A percentile compares a stretch with the other conserved stretches of the same genome.
These are phyloP conservation scores for Aphelocoma californica DNA, from an alignment of 2,797 vertebrate genomes.

Conservation along the genomic window DNA sequence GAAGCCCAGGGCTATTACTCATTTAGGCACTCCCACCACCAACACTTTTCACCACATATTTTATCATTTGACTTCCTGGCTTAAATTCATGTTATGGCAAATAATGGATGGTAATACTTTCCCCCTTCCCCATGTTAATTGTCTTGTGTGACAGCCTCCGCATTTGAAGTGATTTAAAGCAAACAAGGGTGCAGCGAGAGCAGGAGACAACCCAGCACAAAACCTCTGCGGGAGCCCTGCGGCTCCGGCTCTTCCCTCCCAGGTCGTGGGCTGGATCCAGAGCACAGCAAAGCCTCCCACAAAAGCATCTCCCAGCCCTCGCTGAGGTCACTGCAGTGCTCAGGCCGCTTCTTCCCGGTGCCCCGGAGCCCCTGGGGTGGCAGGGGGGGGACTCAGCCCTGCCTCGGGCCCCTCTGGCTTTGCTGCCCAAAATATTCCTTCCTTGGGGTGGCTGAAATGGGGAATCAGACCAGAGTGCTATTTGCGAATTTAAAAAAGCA, in stretches of 20 bases:
- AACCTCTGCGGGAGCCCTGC: constrained; percentile 9
- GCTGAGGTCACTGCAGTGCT: neutral
- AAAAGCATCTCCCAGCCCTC: neutral
- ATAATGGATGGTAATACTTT: constrained; percentile 61
- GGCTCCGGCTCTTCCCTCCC: neutral
- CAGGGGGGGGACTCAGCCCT: neutral
- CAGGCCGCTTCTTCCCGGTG: neutral
- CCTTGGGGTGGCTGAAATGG: constrained; percentile 14
- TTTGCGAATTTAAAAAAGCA: constrained; percentile 56
- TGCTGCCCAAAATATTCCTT: constrained; percentile 3
- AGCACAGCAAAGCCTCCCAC: neutral
- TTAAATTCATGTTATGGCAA: constrained; percentile 67
- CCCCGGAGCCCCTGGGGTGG: neutral
- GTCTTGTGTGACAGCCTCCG: constrained; percentile 70
- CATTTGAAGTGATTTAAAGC: constrained; percentile 72
- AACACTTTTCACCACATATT: constrained; percentile 47
- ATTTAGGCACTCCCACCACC: constrained; percentile 37
- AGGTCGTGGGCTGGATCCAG: neutral
- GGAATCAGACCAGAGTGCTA: constrained; percentile 6
- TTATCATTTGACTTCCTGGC: constrained; percentile 62
- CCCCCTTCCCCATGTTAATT: constrained; percentile 70
- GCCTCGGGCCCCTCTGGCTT: neutral
- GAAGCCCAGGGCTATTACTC: constrained; percentile 65
- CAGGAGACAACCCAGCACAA: neutral
- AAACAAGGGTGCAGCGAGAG: constrained; percentile 20